Evolutionary conservation across 2,888 invertebrate genomes (phyloP), one percentile per base, ranked within the genome.

Genomic region (Leucania comma): DNA sequence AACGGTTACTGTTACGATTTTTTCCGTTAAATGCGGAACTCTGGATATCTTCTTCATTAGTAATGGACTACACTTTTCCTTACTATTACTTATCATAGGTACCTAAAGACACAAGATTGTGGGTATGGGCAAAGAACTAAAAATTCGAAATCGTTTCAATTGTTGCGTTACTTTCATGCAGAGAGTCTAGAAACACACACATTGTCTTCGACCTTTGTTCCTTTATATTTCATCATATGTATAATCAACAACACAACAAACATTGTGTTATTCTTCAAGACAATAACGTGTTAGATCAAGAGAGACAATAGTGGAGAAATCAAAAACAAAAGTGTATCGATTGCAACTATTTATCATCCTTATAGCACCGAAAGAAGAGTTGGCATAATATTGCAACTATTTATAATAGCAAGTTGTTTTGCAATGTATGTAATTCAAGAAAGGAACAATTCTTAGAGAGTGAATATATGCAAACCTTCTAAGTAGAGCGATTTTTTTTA

Each of bases 1-100:
- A 83, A 82, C 72, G 50, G 61, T 82, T 78, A 74, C 75, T 82
- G 85, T 82, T 75, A 78, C 65, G 62, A 66, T 77, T 74, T 77
- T 57, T 82, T 78, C 79, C 70, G 82, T 75, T 84, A 68, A 58
- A 71, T 73, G 57, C 66, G 68, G 56, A 61, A 60, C 63, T 72
- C 51, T 14, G 71, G 71, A 70, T 60, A 24, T 63, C 67, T 35
- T 58, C 60, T 51, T n/a, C 58, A 29, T 63, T 63, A 14, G 51
- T 26, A 48, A 20, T 57, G 10, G 1, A 6, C 1, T 4, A 22
- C 10, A 29, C 24, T 42, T 35, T 48, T 68, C 12, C 1, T n/a
- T n/a, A n/a, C n/a, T 68, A 32, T 14, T 14, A 38, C 38, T 38
- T 38, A 14, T 4, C 12, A 38, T 14, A 22, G 32, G 22, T 3